A percentile compares a stretch with the other conserved stretches of the same genome.
phyloP scores from a whole-genome alignment of 1,140 invertebrate species.

The Zeugodacus cucurbitae region DNA sequence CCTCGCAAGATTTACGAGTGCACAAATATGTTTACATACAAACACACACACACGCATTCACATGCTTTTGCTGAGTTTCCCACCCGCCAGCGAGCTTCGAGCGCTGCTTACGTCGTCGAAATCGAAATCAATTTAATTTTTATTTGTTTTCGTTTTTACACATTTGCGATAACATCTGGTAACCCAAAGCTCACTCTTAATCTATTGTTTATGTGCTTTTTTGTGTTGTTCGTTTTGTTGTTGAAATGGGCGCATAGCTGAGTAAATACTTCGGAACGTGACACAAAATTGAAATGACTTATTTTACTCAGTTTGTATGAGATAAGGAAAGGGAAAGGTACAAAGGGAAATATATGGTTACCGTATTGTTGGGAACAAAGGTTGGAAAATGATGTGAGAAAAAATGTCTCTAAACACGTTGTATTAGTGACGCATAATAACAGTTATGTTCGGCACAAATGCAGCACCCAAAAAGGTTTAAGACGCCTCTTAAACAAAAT shows the following conservation, averaged over 20 bases:
- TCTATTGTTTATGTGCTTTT: not conserved
- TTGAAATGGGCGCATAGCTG: not conserved
- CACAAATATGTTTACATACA: not conserved
- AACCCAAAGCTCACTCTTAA: not conserved
- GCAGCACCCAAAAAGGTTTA: no score
- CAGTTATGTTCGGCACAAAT: no score
- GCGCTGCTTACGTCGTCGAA: not conserved
- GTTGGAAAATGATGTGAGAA: no score
- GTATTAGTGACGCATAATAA: no score
- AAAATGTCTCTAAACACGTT: no score
- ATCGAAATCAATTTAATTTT: conserved; percentile 18
- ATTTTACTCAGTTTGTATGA: not conserved
- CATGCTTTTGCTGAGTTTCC: not conserved
- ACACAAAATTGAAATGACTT: not conserved
- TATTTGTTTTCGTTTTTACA: not conserved
- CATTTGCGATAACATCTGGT: conserved; percentile 15
- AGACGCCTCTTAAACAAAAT: no score
- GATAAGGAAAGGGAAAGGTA: not conserved
- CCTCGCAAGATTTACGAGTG: not conserved
- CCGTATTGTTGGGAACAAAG: not conserved
- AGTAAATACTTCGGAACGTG: not conserved
- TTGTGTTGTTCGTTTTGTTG: not conserved
- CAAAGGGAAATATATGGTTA: not conserved
- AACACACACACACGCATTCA: not conserved
- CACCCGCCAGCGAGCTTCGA: not conserved